A percentile compares a stretch with the other conserved stretches of the same genome.
phyloP scores from a whole-genome alignment of 1,140 invertebrate species.

The Gerris buenoi region DNA sequence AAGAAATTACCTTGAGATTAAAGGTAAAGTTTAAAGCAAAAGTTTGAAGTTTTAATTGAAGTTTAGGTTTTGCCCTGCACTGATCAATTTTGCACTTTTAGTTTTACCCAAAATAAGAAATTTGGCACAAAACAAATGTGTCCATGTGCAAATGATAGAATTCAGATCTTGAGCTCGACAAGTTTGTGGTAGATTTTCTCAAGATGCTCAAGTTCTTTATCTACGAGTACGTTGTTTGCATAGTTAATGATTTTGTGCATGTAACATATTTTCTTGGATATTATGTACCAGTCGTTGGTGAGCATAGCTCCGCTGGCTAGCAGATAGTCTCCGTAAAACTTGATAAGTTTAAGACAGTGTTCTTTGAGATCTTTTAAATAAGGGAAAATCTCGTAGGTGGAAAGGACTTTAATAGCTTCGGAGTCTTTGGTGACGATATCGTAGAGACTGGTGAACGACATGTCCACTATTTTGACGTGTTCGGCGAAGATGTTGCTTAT shows the following conservation, averaged over 20 bases:
- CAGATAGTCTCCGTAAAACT: conserved; percentile 1
- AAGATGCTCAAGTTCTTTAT: conserved; percentile 3
- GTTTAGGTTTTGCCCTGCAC: no score
- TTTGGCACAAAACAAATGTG: no score
- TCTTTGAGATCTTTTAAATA: background rate
- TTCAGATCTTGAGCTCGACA: background rate
- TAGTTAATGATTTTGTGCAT: conserved; percentile 6
- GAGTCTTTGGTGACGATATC: conserved; percentile 5
- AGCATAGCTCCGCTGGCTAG: background rate
- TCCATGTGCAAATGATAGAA: no score
- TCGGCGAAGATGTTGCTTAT: conserved; percentile 5
- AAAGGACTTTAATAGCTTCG: background rate
- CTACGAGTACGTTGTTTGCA: conserved; percentile 1
- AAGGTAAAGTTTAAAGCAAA: no score
- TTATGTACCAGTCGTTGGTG: conserved; percentile 6
- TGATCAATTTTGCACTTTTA: no score
- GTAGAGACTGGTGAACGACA: background rate
- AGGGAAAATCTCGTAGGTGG: background rate
- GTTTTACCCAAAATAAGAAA: no score
- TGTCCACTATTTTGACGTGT: conserved; percentile 6
- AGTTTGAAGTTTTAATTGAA: no score
- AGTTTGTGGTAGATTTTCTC: background rate
- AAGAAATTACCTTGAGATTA: no score
- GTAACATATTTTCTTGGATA: conserved; percentile 4
- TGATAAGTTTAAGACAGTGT: conserved; percentile 5